Percentiles rank a stretch among this genome's conserved stretches.
Conservation (phyloP, 1,140 invertebrate genomes). For the Drosophila varians region DNA sequence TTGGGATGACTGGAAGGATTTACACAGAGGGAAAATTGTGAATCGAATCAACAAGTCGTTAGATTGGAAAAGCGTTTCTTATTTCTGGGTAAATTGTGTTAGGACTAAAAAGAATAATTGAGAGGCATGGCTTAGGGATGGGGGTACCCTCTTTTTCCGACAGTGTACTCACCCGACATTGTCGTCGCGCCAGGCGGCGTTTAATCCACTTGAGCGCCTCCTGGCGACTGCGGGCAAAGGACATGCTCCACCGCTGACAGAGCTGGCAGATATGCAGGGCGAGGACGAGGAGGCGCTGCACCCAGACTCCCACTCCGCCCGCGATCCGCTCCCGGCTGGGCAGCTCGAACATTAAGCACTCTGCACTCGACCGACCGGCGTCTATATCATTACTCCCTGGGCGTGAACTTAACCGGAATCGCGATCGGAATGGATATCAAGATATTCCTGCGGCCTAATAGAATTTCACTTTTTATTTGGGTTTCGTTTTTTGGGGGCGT, state of each 20-base stretch:
- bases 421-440: not conserved
- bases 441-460: not conserved
- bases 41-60: not conserved
- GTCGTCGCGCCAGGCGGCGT: constrained; percentile 59
- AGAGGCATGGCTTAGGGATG: too few relatives aligned
- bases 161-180: constrained; percentile 42
- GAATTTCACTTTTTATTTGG: constrained; percentile 47
- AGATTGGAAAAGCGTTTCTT: not conserved
- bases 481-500: constrained; percentile 7
- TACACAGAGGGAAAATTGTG: not conserved
- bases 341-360: constrained; percentile 59
- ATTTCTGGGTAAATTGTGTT: not conserved
- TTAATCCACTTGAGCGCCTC: constrained; percentile 73
- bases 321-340: constrained; percentile 49
- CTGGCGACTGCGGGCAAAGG: constrained; percentile 57
- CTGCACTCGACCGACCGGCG: not conserved
- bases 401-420: constrained; percentile 1
- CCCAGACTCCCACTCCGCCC: constrained; percentile 50
- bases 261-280: constrained; percentile 61
- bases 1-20: constrained; percentile 29
- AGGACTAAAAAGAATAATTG: not conserved
- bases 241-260: constrained; percentile 64
- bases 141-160: not conserved
- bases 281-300: constrained; percentile 60
- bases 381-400: constrained; percentile 42